Evolutionary conservation across 2,797 vertebrate species (phyloP).

Genomic region (Cryptoprocta ferox): DNA sequence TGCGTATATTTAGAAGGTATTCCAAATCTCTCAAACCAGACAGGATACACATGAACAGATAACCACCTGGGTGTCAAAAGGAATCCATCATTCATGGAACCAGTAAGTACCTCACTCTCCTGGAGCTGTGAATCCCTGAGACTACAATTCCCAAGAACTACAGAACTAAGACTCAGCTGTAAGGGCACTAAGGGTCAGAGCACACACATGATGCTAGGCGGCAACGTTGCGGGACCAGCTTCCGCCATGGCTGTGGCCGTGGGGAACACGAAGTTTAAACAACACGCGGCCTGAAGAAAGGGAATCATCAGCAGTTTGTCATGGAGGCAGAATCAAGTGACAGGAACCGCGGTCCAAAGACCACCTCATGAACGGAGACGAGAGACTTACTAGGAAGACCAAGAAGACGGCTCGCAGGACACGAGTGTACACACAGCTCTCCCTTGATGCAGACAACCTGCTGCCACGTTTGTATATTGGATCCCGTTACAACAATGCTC

Average conservation of each 20-base stretch:
- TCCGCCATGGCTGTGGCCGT: background rate
- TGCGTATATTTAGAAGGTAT: background rate
- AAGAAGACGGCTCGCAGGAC: fast-evolving
- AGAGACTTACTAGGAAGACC: background rate
- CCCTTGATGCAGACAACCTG: fast-evolving
- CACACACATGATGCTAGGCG: fast-evolving
- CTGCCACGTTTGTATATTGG: fast-evolving
- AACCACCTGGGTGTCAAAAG: background rate
- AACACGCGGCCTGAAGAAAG: fast-evolving
- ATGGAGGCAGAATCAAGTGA: no score
- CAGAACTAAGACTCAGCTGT: background rate
- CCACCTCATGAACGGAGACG: background rate
- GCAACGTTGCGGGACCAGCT: background rate
- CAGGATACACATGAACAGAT: background rate
- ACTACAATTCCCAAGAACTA: background rate
- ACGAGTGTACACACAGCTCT: background rate
- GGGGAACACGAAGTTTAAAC: background rate
- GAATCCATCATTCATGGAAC: background rate
- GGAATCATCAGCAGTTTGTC: no score
- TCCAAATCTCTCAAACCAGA: background rate
- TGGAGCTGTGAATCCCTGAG: background rate
- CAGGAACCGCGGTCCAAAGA: background rate
- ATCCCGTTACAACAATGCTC: fast-evolving
- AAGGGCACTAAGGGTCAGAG: background rate
- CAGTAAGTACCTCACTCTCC: no score